Base-by-base conservation (phyloP, 2,113 vertebrate species). In the Trichomycterus rosablanca region DNA sequence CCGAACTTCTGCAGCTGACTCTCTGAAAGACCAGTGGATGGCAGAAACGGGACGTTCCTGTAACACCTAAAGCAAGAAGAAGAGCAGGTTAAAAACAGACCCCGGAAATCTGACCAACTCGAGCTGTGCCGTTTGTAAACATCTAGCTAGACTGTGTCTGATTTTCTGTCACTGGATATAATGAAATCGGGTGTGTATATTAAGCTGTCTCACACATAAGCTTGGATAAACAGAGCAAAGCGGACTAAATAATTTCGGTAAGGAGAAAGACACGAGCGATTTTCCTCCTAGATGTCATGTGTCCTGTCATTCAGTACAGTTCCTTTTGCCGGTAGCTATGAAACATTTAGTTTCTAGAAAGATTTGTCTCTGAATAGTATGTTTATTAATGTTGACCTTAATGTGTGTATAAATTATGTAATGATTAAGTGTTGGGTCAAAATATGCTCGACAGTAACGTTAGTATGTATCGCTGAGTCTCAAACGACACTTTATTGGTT, bases 101-200 rank as follows among this genome's bases (percentile, higher is more conserved):
- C 24, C 64, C 70, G 70, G 70, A 72, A 72, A 59, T 42, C 39
- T 49, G 34, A 2, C 2, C 20, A 34, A n/a, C 5, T 49, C 30
- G 28, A 1, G 32, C 28, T 22, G 14, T 24, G n/a, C n/a, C n/a
- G n/a, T n/a, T n/a, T 30, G 26, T 8, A 28, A 46, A 37, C 1
- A 8, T 18, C n/a, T 45, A 7, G 4, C 54, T 11, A 23, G 30
- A 32, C 10, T 26, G 23, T 12, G 3, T 7, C 30, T 30, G 7
- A 28, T 3, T 1, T 12, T 12, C 19, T 5, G 12, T 19, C 7
- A 7, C 3, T 35, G 30, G 7, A 1, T 49, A 5, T 39, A 46
- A 48, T 39, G 15, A 59, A n/a, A 32, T 30, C 24, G 4, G n/a
- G 10, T 28, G 22, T 16, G 2, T 2, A 7, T 12, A 8, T 9